Conservation (phyloP, 2,113 vertebrate genomes). For the Monopterus albus region DNA sequence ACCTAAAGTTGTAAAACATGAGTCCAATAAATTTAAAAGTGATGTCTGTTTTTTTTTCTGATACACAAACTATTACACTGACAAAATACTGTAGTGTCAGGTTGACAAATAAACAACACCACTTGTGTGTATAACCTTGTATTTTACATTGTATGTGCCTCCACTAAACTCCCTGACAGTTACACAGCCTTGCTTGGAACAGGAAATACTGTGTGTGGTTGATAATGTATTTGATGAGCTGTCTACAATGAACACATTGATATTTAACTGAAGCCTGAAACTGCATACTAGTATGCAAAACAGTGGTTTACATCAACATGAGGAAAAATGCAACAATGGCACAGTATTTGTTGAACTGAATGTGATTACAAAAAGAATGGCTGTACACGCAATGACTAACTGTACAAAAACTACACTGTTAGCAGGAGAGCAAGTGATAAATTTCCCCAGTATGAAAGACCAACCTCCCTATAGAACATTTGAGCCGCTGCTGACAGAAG, state of each 20-base stretch:
- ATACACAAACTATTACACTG: background rate
- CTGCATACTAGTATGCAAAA: background rate
- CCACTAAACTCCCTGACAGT: constrained; percentile 30
- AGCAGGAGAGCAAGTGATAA: constrained; percentile 26
- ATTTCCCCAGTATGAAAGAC: constrained; percentile 29
- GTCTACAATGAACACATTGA: constrained; percentile 9
- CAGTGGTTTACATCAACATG: background rate
- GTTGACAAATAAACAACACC: background rate
- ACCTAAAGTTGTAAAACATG: constrained; percentile 33
- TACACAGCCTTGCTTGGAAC: constrained; percentile 13
- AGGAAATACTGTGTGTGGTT: constrained; percentile 49
- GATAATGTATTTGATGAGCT: constrained; percentile 50
- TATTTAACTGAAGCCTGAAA: constrained; percentile 1
- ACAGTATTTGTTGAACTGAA: constrained; percentile 7
- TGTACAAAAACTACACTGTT: background rate
- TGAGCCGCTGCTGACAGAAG: constrained; percentile 74
- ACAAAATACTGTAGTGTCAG: too few species aligned
- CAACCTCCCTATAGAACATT: constrained; percentile 51
- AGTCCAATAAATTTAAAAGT: constrained; percentile 9
- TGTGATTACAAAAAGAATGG: constrained; percentile 3
- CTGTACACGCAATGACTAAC: constrained; percentile 1
- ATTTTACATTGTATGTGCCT: background rate
- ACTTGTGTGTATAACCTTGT: constrained; percentile 3
- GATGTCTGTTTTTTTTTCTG: background rate
- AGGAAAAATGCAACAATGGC: background rate